Percentiles rank a stretch among this genome's conserved stretches.
Conservation (phyloP, 2,888 invertebrate genomes). For the Phytoseiulus persimilis region DNA sequence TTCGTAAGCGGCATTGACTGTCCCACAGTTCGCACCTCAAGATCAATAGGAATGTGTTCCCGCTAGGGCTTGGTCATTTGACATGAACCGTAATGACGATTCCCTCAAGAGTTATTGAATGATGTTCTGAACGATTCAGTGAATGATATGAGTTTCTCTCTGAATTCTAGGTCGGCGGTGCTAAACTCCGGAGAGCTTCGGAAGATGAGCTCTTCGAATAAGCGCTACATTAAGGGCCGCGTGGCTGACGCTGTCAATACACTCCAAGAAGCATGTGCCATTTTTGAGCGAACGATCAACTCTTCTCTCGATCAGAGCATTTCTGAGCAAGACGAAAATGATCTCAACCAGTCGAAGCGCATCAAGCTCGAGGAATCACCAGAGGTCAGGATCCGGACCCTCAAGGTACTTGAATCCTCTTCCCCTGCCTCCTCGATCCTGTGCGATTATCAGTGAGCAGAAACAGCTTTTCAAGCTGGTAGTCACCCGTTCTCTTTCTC, state of each 20-base stretch:
- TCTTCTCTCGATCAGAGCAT: constrained; percentile 6
- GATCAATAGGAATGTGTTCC: too few species aligned
- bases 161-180: background rate
- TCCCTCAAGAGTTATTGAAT: too few species aligned
- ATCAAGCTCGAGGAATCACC: background rate
- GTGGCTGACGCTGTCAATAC: constrained; percentile 24
- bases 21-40: too few species aligned
- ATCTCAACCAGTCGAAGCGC: background rate
- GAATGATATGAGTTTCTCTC: too few species aligned
- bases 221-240: constrained; percentile 12
- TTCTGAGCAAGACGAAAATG: constrained; percentile 8
- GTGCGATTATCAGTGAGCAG: too few species aligned
- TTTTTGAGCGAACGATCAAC: background rate
- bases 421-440: too few species aligned
- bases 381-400: background rate
- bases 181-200: background rate
- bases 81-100: too few species aligned
- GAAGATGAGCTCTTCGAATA: background rate
- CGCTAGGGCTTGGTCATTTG: too few species aligned
- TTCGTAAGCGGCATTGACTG: too few species aligned
- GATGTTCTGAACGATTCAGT: too few species aligned
- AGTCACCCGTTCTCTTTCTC: too few species aligned
- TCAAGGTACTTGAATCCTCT: background rate
- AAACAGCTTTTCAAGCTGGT: too few species aligned
- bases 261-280: background rate